A percentile compares a stretch with the other conserved stretches of the same genome.
phyloP scores from a whole-genome alignment of 2,888 invertebrate genomes.

The Zygaena filipendulae region DNA sequence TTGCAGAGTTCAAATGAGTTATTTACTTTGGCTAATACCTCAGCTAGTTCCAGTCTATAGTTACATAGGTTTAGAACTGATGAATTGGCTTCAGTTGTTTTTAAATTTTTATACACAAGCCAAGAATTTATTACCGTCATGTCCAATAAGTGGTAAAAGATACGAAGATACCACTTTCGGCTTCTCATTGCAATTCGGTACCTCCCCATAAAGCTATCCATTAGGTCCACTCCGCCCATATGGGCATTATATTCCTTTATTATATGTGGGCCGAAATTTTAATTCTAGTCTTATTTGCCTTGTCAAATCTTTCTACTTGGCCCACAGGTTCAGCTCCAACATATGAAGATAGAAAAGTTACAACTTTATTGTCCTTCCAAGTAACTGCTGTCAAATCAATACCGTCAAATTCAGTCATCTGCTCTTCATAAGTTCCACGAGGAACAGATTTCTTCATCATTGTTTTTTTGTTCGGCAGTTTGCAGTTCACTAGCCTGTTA shows the following conservation, averaged over 20 bases:
- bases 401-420: conserved; percentile 22
- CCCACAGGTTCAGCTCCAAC: conserved; percentile 22
- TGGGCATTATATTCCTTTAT: conserved; percentile 12
- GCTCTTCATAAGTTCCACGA: conserved; percentile 22
- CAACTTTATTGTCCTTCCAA: conserved; percentile 27
- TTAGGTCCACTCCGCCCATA: conserved; percentile 16
- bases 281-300: conserved; percentile 18
- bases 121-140: conserved; percentile 14
- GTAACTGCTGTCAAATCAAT: conserved; percentile 22
- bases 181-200: conserved; percentile 15
- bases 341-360: conserved; percentile 25
- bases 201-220: conserved; percentile 16
- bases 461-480: conserved; percentile 23
- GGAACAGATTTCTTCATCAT: conserved; percentile 23
- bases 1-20: conserved; percentile 20
- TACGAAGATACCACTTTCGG: conserved; percentile 15
- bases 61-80: conserved; percentile 10
- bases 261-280: conserved; percentile 18
- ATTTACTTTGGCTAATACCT: conserved; percentile 13
- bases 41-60: conserved; percentile 11
- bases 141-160: conserved; percentile 15
- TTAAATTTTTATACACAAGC: conserved; percentile 11
- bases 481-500: conserved; percentile 20
- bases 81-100: conserved; percentile 4
- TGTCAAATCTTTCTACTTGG: conserved; percentile 21